Conservation (phyloP, 2,113 vertebrate species). For the Paracanthobrama guichenoti region DNA sequence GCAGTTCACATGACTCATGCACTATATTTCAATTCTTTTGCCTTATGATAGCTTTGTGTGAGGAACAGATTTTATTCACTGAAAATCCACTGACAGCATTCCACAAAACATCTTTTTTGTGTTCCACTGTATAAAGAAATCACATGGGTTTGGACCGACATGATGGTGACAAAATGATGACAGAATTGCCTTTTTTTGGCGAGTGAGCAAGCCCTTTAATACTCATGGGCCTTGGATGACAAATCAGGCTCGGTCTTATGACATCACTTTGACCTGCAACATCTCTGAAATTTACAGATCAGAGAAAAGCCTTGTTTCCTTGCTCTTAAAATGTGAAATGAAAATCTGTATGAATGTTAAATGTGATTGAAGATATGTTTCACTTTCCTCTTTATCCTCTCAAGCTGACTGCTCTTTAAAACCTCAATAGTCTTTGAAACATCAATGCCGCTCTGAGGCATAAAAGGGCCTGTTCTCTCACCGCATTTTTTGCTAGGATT, state of each 20-base stretch:
- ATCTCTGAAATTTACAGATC: constrained; percentile 63
- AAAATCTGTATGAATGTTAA: constrained; percentile 73
- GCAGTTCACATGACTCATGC: too few species aligned
- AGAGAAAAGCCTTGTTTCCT: constrained; percentile 63
- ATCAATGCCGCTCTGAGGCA: constrained; percentile 76
- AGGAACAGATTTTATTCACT: background rate
- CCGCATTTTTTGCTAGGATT: constrained; percentile 69
- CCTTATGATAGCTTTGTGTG: too few species aligned
- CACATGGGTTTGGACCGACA: background rate
- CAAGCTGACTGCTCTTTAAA: constrained; percentile 72
- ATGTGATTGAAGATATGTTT: constrained; percentile 68
- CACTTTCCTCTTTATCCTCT: constrained; percentile 49
- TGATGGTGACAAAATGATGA: background rate
- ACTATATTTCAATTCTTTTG: too few species aligned
- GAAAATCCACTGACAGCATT: background rate
- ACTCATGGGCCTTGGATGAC: background rate
- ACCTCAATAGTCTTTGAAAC: constrained; percentile 71
- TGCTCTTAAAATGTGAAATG: constrained; percentile 67
- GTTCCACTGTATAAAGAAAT: background rate
- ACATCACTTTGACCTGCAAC: constrained; percentile 67
- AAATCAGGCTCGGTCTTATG: constrained; percentile 31
- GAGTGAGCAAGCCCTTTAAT: background rate
- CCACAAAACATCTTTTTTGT: background rate
- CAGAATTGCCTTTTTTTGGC: background rate
- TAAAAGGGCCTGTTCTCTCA: constrained; percentile 75